Evolutionary conservation across 2,113 vertebrate genomes (phyloP).

Genomic region (Fulica atra): DNA sequence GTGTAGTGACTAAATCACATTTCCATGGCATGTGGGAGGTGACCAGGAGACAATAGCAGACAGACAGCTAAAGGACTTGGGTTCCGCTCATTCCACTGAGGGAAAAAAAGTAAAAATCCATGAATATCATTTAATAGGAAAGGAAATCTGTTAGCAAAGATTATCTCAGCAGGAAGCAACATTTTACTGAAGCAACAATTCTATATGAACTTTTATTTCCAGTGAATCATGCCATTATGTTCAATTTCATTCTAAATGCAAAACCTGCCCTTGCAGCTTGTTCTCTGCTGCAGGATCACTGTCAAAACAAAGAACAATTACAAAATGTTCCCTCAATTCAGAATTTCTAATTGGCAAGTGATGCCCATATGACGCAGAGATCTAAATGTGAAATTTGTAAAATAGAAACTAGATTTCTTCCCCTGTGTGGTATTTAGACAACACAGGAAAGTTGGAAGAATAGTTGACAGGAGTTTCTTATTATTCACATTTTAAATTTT

Average conservation of each 20-base stretch:
- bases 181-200: neutral
- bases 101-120: neutral
- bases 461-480: neutral
- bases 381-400: neutral
- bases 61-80: neutral
- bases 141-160: constrained; percentile 23
- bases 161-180: constrained; percentile 29
- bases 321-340: neutral
- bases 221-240: constrained; percentile 26
- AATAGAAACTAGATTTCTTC: neutral
- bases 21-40: constrained; percentile 5
- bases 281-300: neutral
- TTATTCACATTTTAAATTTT: neutral
- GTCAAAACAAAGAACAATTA: constrained; percentile 30
- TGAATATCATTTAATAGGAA: neutral
- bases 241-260: neutral
- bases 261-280: neutral
- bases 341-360: neutral
- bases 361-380: neutral
- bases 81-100: neutral
- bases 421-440: neutral
- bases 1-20: neutral
- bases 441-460: neutral
- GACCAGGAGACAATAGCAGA: neutral
- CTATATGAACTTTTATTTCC: constrained; percentile 20